Evolutionary conservation across 2,797 vertebrate species (phyloP).

Genomic region (Ptychadena robeensis): DNA sequence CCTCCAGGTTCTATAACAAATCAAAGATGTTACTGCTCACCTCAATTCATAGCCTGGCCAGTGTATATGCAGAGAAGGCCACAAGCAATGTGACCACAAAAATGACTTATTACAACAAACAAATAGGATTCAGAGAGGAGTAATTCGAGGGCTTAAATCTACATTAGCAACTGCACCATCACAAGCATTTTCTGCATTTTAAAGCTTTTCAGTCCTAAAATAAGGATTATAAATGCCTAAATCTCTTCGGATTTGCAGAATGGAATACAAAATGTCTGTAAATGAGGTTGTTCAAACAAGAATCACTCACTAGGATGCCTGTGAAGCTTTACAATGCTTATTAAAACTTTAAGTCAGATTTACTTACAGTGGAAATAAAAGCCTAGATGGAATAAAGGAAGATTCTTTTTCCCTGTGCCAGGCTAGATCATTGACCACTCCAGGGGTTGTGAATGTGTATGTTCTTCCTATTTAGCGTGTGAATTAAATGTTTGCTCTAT

Average conservation of each 20-base stretch:
- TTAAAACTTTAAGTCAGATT: slow-evolving; percentile 37
- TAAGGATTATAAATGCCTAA: slow-evolving; percentile 53
- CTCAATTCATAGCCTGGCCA: slow-evolving; percentile 18
- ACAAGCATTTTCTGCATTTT: slow-evolving; percentile 51
- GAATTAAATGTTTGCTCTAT: slow-evolving; percentile 63
- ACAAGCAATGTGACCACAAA: slow-evolving; percentile 42
- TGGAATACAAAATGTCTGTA: slow-evolving; percentile 36
- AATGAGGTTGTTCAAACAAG: slow-evolving; percentile 47
- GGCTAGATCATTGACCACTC: slow-evolving; percentile 13
- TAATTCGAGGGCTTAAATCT: slow-evolving; percentile 39
- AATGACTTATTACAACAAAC: slow-evolving; percentile 56
- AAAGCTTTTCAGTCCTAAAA: slow-evolving; percentile 49
- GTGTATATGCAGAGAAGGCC: slow-evolving; percentile 17
- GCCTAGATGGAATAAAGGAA: neutral
- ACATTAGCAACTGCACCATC: slow-evolving; percentile 42
- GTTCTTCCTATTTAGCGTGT: slow-evolving; percentile 42
- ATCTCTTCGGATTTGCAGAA: slow-evolving; percentile 56
- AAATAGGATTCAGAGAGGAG: slow-evolving; percentile 36
- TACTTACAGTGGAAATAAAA: slow-evolving; percentile 14
- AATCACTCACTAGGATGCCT: slow-evolving; percentile 28
- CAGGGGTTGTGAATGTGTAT: slow-evolving; percentile 8
- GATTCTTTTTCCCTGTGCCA: neutral
- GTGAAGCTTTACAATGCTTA: slow-evolving; percentile 22
- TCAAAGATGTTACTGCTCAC: slow-evolving; percentile 27
- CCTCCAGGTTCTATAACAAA: slow-evolving; percentile 29